phyloP scores from a whole-genome alignment of 2,113 vertebrate genomes.

The Chaetura pelagica region DNA sequence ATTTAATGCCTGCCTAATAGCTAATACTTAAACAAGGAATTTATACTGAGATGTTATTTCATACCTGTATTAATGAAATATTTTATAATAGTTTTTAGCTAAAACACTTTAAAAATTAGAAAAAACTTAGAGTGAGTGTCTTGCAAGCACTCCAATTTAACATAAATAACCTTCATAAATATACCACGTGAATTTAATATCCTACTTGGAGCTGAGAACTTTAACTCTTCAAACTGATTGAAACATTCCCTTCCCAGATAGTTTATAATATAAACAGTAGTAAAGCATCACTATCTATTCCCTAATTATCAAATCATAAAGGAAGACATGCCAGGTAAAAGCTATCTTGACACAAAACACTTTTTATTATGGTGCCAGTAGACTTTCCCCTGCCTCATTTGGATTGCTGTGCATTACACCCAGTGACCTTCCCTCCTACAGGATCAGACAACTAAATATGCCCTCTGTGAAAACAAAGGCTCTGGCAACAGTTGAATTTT shows the following conservation, averaged over 20 bases:
- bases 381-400: neutral
- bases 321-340: neutral
- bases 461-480: neutral
- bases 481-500: neutral
- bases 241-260: neutral
- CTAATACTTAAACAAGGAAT: neutral
- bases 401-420: neutral
- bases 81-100: neutral
- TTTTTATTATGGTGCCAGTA: neutral
- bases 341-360: neutral
- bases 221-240: neutral
- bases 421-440: neutral
- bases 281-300: neutral
- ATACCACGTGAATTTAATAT: neutral
- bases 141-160: neutral
- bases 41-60: neutral
- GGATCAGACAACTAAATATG: neutral
- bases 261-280: neutral
- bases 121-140: neutral
- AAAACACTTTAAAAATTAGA: neutral
- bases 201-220: neutral
- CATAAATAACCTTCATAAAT: neutral
- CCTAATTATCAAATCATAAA: neutral
- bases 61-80: neutral
- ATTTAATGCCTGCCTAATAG: neutral